Evolutionary conservation across 2,797 vertebrate species (phyloP), one percentile per base, ranked within the genome.

Genomic region (Pantherophis vulpinus): DNA sequence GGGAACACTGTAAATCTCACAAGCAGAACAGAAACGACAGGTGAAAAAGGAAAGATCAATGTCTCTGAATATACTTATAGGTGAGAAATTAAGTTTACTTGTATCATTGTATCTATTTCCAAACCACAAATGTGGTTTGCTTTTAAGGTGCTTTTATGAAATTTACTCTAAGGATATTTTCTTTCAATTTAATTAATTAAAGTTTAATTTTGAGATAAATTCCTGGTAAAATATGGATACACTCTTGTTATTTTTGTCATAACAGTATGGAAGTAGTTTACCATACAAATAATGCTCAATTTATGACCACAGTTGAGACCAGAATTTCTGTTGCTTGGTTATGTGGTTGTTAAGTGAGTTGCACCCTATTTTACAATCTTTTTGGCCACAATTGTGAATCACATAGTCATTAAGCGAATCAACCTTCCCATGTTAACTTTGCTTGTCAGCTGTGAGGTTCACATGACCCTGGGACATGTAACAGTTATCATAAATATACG

Each of bases 1-100:
- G 99, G 99, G 95, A 99, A 99, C 94, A 99, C 99, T 0, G 99
- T 99, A 95, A 99, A 99, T 97, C 98, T 99, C 96, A 99, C 99
- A 25, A 99, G 99, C 97, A 98, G 99, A 94, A 99, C 99, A 86
- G 99, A 99, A 98, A 99, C 99, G 86, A 99, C 99, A 0, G 99
- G 99, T 89, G 99, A 99, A 95, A 99, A 99, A 90, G 99, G 99
- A 29, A 99, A 98, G 97, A 99, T 99, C 94, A 99, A 99, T 23
- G 98, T 99, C 55, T 99, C 99, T 0, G 99, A 99, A 95, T 99
- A 99, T 60, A 99, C 99, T 2, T 99, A 99, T 97, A 98, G 99
- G 99, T 99, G 92, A 98, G 98, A 91, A 5, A 70, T 58, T n/a
- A 23, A 29, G 88, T 83, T 7, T 11, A 54, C 91, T 86, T 83